A percentile compares a stretch with the other conserved stretches of the same genome.
These are phyloP conservation scores for Orchestes rusci DNA, from an alignment of 2,888 invertebrate genomes.

Conservation along the genomic window DNA sequence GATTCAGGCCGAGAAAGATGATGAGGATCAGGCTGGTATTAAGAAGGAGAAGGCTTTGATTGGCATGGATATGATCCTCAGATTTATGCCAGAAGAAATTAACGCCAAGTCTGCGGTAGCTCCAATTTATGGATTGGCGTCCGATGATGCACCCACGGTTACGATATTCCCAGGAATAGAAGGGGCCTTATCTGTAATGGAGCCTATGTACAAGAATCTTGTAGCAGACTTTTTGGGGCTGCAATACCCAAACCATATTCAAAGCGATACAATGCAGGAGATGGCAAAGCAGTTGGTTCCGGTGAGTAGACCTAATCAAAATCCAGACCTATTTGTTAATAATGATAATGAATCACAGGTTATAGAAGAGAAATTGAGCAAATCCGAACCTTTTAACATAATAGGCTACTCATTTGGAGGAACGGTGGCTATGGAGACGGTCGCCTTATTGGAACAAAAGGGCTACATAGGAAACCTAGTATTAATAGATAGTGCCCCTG, in stretches of 20 bases:
- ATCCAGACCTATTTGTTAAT: neutral
- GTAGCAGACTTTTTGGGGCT: conserved; percentile 49
- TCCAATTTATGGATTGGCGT: neutral
- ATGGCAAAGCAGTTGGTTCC: conserved; percentile 50
- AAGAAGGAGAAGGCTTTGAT: conserved; percentile 19
- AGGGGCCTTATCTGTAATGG: conserved; percentile 52
- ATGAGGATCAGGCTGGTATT: conserved; percentile 8
- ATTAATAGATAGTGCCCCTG: conserved; percentile 75
- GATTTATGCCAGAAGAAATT: conserved; percentile 6
- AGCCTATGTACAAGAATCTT: conserved; percentile 49
- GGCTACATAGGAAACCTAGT: conserved; percentile 58
- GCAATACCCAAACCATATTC: conserved; percentile 48
- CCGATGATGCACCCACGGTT: conserved; percentile 38
- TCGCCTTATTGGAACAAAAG: conserved; percentile 59
- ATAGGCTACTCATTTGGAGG: conserved; percentile 87
- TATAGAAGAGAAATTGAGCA: conserved; percentile 48
- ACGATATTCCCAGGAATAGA: conserved; percentile 64
- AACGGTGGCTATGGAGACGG: conserved; percentile 69
- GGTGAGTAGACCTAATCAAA: conserved; percentile 42
- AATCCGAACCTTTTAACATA: conserved; percentile 58
- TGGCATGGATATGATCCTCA: conserved; percentile 49
- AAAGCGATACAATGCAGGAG: conserved; percentile 44
- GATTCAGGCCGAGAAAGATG: conserved; percentile 45
- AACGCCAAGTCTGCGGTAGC: conserved; percentile 3
- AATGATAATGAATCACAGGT: conserved; percentile 42